phyloP scores from a whole-genome alignment of 30 jellyfish, hydroid and myxozoan species.

The Pseudorhiza aurosa region DNA sequence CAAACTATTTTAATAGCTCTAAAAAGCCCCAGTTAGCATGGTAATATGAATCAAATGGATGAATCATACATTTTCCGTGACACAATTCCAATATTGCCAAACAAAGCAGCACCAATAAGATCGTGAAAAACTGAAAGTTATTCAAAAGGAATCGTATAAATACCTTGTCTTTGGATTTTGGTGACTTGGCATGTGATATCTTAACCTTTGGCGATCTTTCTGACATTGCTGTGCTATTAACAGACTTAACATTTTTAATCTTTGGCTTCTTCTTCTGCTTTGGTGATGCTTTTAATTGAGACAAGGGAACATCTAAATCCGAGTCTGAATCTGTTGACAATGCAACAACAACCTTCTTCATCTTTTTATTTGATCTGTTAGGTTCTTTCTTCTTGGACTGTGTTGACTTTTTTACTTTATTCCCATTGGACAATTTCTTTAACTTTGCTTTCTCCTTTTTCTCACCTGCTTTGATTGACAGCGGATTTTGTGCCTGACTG shows the following conservation, averaged over 20 bases:
- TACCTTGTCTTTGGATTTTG: constrained; percentile 33
- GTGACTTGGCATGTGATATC: constrained; percentile 63
- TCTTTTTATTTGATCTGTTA: neutral
- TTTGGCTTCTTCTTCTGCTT: constrained; percentile 2
- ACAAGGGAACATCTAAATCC: constrained; percentile 71
- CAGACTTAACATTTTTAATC: neutral
- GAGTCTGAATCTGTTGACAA: constrained; percentile 73
- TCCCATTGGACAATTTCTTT: neutral
- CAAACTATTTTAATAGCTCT: too few species aligned
- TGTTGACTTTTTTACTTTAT: neutral
- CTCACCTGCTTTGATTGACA: too few species aligned
- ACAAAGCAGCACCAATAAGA: too few species aligned
- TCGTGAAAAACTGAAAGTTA: too few species aligned
- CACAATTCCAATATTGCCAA: too few species aligned
- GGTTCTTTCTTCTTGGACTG: neutral
- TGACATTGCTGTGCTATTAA: neutral
- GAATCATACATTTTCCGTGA: too few species aligned
- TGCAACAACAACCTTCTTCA: neutral
- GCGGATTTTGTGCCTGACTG: neutral
- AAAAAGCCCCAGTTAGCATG: too few species aligned
- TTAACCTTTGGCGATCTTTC: constrained; percentile 65
- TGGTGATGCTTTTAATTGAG: constrained; percentile 47
- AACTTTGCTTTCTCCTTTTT: neutral
- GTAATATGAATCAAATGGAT: too few species aligned
- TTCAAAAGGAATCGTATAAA: neutral